Evolutionary conservation across 2,888 invertebrate species (phyloP).

Genomic region (Lepas anatifera): DNA sequence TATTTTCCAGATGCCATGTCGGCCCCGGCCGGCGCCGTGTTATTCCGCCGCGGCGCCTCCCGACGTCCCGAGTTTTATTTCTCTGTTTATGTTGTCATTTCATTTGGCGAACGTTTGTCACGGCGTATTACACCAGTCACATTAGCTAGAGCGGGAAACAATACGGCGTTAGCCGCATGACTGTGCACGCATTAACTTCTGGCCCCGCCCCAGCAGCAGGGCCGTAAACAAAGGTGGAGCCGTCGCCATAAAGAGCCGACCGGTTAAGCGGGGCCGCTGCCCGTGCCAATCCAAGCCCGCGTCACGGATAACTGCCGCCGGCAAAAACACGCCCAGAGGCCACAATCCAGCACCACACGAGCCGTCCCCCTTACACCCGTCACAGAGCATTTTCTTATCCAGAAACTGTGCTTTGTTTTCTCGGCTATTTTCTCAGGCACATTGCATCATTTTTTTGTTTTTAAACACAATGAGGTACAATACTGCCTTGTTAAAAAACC

Average conservation of each 20-base stretch:
- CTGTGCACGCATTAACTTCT: slow-evolving; percentile 4
- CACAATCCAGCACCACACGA: background rate
- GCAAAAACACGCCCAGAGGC: background rate
- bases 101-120: slow-evolving; percentile 7
- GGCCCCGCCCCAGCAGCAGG: background rate
- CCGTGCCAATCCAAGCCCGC: background rate
- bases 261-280: background rate
- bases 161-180: slow-evolving; percentile 1
- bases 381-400: no score
- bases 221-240: background rate
- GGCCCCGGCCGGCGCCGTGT: background rate
- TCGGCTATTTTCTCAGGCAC: no score
- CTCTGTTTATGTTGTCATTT: slow-evolving; percentile 6
- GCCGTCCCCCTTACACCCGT: no score
- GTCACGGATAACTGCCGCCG: background rate
- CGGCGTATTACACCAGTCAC: slow-evolving; percentile 10
- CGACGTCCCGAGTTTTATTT: background rate
- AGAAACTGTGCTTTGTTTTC: no score
- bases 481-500: no score
- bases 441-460: no score
- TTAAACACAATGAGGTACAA: no score
- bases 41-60: background rate
- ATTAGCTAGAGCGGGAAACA: slow-evolving; percentile 8
- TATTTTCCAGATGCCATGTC: background rate
- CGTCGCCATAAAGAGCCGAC: background rate